Evolutionary conservation across 2,113 vertebrate genomes (phyloP).

Genomic region (Chelonoidis abingdonii): DNA sequence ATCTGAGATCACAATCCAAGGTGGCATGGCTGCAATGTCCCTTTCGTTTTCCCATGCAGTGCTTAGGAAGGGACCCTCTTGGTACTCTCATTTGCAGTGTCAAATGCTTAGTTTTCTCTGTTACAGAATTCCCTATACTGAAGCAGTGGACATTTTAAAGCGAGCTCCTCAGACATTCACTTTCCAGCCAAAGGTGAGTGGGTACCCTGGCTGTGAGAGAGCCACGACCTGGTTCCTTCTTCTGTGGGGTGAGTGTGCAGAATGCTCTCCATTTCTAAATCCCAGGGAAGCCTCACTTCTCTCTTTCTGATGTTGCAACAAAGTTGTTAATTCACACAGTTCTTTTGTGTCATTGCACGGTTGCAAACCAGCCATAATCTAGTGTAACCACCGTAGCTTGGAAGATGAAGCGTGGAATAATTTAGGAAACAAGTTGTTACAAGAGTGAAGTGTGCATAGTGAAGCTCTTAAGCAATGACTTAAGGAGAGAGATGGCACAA

Average conservation of each 20-base stretch:
- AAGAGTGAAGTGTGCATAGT: neutral
- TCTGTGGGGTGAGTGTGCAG: neutral
- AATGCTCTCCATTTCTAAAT: neutral
- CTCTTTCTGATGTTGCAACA: neutral
- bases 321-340: neutral
- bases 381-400: neutral
- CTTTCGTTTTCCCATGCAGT: conserved; percentile 24
- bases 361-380: neutral
- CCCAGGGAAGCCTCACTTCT: neutral
- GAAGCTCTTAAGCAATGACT: neutral
- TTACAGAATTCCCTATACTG: conserved; percentile 90
- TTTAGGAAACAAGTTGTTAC: neutral
- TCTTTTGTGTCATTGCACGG: neutral
- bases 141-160: conserved; percentile 91
- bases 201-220: neutral
- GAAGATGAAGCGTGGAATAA: neutral
- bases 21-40: conserved; percentile 56
- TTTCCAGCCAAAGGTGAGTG: conserved; percentile 87
- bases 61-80: conserved; percentile 28
- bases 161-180: conserved; percentile 82
- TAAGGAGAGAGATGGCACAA: neutral
- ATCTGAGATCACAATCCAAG: conserved; percentile 49
- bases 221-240: neutral
- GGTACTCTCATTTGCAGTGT: conserved; percentile 32
- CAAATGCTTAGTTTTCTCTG: neutral